Evolutionary conservation across 2,888 invertebrate species (phyloP).

Genomic region (Ormyrus rosae): DNA sequence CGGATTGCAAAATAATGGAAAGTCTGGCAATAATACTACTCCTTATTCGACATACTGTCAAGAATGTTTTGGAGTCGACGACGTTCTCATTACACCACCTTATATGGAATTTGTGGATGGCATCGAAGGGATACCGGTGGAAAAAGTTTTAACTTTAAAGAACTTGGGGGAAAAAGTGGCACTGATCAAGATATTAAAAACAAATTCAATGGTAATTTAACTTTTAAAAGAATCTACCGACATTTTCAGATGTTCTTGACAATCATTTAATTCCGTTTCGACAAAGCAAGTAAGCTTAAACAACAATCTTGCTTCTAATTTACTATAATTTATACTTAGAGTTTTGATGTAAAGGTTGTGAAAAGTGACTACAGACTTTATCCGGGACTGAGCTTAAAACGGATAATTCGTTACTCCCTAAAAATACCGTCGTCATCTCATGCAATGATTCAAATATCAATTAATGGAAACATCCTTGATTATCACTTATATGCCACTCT

Average conservation of each 20-base stretch:
- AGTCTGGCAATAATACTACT: no score
- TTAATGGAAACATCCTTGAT: constrained; percentile 68
- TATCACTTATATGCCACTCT: constrained; percentile 69
- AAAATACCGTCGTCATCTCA: constrained; percentile 65
- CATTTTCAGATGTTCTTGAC: no score
- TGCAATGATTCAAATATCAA: constrained; percentile 70
- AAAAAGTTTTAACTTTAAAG: constrained; percentile 68
- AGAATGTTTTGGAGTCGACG: constrained; percentile 50
- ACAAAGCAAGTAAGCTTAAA: background rate
- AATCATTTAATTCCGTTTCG: background rate
- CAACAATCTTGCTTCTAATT: background rate
- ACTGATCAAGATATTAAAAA: constrained; percentile 69
- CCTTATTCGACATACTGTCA: background rate
- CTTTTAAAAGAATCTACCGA: no score
- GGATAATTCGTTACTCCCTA: constrained; percentile 70
- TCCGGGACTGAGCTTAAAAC: constrained; percentile 73
- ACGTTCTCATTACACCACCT: constrained; percentile 71
- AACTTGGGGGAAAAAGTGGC: constrained; percentile 71
- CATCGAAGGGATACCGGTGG: constrained; percentile 73
- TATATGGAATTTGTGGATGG: constrained; percentile 74
- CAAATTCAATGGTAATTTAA: constrained; percentile 72
- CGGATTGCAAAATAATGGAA: no score
- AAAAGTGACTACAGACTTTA: constrained; percentile 64
- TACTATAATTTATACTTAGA: constrained; percentile 62
- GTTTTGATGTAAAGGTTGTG: constrained; percentile 69